These are phyloP conservation scores for Achlya flavicornis DNA, from an alignment of 2,888 invertebrate species.

Conservation along the genomic window DNA sequence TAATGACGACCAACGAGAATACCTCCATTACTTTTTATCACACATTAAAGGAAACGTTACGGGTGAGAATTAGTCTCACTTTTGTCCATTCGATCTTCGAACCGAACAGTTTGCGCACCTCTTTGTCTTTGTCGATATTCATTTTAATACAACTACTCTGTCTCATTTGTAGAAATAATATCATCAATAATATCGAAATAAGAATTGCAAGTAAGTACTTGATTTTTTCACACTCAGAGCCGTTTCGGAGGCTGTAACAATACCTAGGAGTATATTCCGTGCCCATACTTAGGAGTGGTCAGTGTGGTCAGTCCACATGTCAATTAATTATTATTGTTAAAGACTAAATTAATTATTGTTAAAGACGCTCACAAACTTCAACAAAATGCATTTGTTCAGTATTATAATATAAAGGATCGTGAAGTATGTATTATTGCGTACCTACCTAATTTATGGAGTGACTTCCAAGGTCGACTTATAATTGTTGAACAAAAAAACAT, in stretches of 20 bases:
- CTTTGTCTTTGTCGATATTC: background rate
- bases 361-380: background rate
- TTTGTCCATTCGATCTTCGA: background rate
- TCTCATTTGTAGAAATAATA: constrained; percentile 23
- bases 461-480: background rate
- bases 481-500: background rate
- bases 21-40: constrained; percentile 75
- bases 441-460: background rate
- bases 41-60: constrained; percentile 60
- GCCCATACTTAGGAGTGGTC: constrained; percentile 35
- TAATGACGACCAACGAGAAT: constrained; percentile 64
- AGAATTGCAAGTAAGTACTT: constrained; percentile 22
- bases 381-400: background rate
- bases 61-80: constrained; percentile 23
- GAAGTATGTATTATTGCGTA: background rate
- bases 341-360: background rate
- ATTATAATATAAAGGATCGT: background rate
- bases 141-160: background rate
- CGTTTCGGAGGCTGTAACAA: constrained; percentile 32
- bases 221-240: constrained; percentile 31
- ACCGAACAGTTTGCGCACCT: background rate
- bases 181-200: constrained; percentile 2
- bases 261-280: constrained; percentile 26
- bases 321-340: background rate
- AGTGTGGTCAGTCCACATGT: constrained; percentile 34